Percentiles rank a stretch among this genome's conserved stretches.
Evolutionary conservation across 2,797 vertebrate species (phyloP).

Genomic region (Pagetopsis macropterus): DNA sequence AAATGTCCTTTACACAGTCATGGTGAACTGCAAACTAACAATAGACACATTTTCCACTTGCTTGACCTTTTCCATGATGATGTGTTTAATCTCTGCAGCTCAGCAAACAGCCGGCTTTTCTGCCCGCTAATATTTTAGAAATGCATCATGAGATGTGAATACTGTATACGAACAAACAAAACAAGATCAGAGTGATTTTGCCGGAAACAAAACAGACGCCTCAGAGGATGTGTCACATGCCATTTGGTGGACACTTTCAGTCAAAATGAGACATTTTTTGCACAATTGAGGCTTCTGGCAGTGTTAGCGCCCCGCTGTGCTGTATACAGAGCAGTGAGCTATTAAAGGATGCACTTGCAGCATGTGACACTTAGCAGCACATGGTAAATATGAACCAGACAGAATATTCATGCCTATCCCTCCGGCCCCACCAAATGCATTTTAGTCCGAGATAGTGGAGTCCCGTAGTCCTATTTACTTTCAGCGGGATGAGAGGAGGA

Average conservation of each 20-base stretch:
- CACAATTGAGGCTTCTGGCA: conserved; percentile 49
- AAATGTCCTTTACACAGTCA: conserved; percentile 58
- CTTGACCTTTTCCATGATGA: conserved; percentile 56
- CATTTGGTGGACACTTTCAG: conserved; percentile 49
- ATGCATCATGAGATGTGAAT: conserved; percentile 16
- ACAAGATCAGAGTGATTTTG: conserved; percentile 3
- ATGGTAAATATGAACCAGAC: conserved; percentile 59
- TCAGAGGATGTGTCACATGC: conserved; percentile 29
- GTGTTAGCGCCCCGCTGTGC: conserved; percentile 42
- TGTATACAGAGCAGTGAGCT: conserved; percentile 44
- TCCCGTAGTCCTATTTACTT: conserved; percentile 66
- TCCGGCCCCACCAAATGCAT: conserved; percentile 58
- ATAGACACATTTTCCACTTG: conserved; percentile 64
- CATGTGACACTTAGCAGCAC: conserved; percentile 62
- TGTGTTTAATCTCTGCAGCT: conserved; percentile 56
- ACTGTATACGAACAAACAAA: conserved; percentile 31
- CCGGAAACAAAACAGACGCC: conserved; percentile 35
- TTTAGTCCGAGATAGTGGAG: conserved; percentile 64
- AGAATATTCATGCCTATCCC: conserved; percentile 72
- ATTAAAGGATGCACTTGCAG: conserved; percentile 67
- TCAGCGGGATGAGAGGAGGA: conserved; percentile 66
- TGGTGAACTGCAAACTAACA: conserved; percentile 58
- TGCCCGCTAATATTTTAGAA: conserved; percentile 37
- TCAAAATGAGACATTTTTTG: conserved; percentile 56
- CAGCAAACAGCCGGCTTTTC: conserved; percentile 34